These are phyloP conservation scores for Periplaneta americana DNA, from an alignment of 1,140 invertebrate species.

Conservation along the genomic window DNA sequence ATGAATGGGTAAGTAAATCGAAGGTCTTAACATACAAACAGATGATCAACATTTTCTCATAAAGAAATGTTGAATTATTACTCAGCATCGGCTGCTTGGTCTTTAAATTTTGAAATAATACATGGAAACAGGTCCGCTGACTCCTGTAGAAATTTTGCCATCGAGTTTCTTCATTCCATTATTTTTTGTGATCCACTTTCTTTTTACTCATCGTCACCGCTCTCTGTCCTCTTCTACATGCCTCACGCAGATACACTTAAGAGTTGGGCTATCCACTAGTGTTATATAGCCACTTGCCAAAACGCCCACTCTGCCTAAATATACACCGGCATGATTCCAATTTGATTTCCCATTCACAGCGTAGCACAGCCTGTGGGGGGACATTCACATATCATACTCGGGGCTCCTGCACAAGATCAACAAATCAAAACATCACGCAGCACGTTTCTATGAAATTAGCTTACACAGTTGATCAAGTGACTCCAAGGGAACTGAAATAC, in stretches of 20 bases:
- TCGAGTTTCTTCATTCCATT: not conserved
- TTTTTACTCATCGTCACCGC: not conserved
- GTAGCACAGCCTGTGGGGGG: not conserved
- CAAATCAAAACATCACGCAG: too few relatives aligned
- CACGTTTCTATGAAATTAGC: too few relatives aligned
- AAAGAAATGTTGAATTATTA: not conserved
- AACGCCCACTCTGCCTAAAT: slow-evolving; percentile 22
- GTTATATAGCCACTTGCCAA: slow-evolving; percentile 17
- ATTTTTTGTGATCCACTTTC: not conserved
- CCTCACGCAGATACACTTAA: too few relatives aligned
- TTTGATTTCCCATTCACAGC: slow-evolving; percentile 15
- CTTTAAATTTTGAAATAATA: not conserved
- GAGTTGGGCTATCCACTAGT: not conserved
- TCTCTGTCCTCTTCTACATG: not conserved
- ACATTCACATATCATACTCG: not conserved
- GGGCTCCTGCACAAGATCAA: not conserved
- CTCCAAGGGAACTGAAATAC: too few relatives aligned
- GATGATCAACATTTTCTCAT: not conserved
- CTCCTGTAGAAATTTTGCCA: not conserved
- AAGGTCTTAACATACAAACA: not conserved
- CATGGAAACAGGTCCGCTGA: not conserved
- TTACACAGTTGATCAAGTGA: too few relatives aligned
- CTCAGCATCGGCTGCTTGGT: too few relatives aligned
- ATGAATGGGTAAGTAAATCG: not conserved
- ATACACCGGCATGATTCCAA: slow-evolving; percentile 23